Conservation (phyloP, 2,888 invertebrate genomes). For the Aplocera efformata region DNA sequence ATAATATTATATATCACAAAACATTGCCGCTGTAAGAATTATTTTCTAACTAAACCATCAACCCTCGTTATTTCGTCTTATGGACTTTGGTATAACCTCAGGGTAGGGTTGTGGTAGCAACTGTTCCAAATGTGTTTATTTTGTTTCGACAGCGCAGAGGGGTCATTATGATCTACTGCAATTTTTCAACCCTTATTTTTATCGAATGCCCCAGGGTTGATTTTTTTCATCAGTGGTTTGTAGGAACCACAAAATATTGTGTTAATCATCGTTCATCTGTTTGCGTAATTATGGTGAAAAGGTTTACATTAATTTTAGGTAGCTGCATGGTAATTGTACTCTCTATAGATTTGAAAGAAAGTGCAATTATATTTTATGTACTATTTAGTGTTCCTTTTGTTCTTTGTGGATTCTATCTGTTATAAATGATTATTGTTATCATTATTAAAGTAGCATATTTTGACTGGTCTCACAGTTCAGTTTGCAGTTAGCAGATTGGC, state of each 20-base stretch:
- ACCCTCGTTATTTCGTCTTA: slow-evolving; percentile 37
- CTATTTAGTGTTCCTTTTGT: too few species aligned
- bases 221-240: slow-evolving; percentile 2
- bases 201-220: slow-evolving; percentile 7
- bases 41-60: slow-evolving; percentile 22
- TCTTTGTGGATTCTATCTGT: too few species aligned
- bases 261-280: neutral
- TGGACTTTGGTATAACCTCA: slow-evolving; percentile 43
- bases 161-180: slow-evolving; percentile 19
- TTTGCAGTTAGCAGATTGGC: too few species aligned
- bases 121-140: slow-evolving; percentile 37
- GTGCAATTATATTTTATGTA: too few species aligned
- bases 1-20: neutral
- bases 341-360: too few species aligned
- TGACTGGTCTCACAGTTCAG: too few species aligned
- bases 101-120: slow-evolving; percentile 40
- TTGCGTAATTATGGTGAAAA: neutral
- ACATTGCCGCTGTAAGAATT: slow-evolving; percentile 14
- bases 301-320: too few species aligned
- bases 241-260: neutral
- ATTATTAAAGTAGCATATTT: too few species aligned
- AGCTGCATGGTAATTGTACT: too few species aligned
- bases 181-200: slow-evolving; percentile 15
- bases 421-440: too few species aligned
- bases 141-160: slow-evolving; percentile 24